A percentile compares a stretch with the other conserved stretches of the same genome.
Evolutionary conservation across 2,113 vertebrate species (phyloP).

Genomic region (Leptosomus discolor): DNA sequence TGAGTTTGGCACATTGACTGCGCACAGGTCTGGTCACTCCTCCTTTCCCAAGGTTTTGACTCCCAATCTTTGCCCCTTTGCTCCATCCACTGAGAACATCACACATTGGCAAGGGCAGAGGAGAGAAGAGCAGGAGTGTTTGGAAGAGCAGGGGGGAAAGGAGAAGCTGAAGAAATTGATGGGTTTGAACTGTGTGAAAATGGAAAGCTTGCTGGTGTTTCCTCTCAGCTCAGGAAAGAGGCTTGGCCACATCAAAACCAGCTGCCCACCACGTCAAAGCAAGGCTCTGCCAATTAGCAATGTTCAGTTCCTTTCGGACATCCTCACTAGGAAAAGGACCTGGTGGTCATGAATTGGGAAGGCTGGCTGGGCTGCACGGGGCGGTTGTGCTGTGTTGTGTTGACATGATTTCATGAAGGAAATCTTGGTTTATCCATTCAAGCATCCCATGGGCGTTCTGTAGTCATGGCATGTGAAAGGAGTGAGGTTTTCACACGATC

Average conservation of each 20-base stretch:
- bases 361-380: not conserved
- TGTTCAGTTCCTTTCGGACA: not conserved
- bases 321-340: not conserved
- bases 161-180: not conserved
- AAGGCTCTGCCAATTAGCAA: not conserved
- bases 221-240: not conserved
- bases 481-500: not conserved
- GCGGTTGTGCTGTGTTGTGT: not conserved
- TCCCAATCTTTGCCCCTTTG: not conserved
- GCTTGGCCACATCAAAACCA: not conserved
- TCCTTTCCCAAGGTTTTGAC: not conserved
- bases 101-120: not conserved
- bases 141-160: not conserved
- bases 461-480: fast-evolving
- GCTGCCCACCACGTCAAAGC: not conserved
- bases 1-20: not conserved
- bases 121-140: not conserved
- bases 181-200: not conserved
- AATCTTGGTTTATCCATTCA: not conserved
- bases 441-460: not conserved
- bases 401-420: not conserved
- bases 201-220: fast-evolving
- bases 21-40: not conserved
- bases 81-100: not conserved
- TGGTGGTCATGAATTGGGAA: not conserved